phyloP scores from a whole-genome alignment of 2,797 vertebrate species.

The Sorex maritimensis region DNA sequence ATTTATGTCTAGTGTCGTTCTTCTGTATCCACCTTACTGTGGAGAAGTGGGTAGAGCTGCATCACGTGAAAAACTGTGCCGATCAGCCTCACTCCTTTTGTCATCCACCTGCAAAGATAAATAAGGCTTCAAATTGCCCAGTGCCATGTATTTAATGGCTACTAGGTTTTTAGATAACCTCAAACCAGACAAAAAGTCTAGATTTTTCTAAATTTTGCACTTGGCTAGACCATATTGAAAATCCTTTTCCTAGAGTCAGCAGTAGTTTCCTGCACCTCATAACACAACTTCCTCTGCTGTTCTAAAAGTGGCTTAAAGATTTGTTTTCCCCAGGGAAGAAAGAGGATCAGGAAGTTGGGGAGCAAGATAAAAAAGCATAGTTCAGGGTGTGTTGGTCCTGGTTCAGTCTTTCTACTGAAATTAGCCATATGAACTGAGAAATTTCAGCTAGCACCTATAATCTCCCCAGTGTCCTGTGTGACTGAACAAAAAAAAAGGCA shows the following conservation, averaged over 20 bases:
- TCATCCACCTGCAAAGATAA: neutral
- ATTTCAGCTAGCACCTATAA: neutral
- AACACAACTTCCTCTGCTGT: constrained; percentile 76
- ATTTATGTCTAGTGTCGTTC: neutral
- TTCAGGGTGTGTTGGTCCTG: neutral
- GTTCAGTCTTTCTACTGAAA: neutral
- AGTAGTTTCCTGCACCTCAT: constrained; percentile 65
- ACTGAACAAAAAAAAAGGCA: neutral
- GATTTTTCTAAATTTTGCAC: constrained; percentile 52
- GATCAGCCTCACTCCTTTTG: neutral
- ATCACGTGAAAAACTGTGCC: neutral
- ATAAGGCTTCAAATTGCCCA: neutral
- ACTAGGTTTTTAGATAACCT: neutral
- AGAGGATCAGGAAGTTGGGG: constrained; percentile 51
- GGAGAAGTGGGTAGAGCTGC: neutral
- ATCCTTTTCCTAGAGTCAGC: constrained; percentile 50
- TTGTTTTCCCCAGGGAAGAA: constrained; percentile 26
- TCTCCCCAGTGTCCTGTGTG: neutral
- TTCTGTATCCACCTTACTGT: neutral
- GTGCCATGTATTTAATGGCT: neutral
- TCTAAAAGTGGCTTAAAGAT: constrained; percentile 77
- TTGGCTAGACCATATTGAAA: constrained; percentile 52
- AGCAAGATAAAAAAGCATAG: constrained; percentile 33
- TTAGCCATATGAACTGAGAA: neutral
- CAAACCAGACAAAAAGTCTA: neutral